phyloP scores from a whole-genome alignment of 2,113 vertebrate species.

The Sapayoa aenigma region DNA sequence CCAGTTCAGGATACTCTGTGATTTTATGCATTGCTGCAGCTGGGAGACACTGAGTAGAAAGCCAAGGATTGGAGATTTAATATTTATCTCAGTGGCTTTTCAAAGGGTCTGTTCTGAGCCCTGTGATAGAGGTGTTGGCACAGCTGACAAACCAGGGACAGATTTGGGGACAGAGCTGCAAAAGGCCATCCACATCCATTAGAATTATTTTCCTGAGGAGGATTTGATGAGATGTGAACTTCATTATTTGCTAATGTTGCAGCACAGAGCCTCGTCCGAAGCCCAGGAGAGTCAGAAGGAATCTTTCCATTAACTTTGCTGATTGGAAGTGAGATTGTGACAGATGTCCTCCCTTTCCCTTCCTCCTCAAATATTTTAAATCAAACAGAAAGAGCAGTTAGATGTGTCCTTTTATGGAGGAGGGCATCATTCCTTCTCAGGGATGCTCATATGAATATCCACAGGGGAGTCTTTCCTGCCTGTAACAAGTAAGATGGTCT shows the following conservation, averaged over 20 bases:
- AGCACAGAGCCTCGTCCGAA: conserved; percentile 4
- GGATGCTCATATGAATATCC: neutral
- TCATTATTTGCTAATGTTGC: conserved; percentile 22
- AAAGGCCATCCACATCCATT: neutral
- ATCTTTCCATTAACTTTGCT: conserved; percentile 49
- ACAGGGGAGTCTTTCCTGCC: neutral
- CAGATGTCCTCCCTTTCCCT: conserved; percentile 24
- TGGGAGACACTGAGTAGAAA: neutral
- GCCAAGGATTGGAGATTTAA: neutral
- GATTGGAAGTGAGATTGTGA: conserved; percentile 22
- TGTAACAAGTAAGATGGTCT: neutral
- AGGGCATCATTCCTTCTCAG: neutral
- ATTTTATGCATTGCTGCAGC: neutral
- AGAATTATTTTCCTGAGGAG: conserved; percentile 4
- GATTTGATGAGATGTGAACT: conserved; percentile 16
- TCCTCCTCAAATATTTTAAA: conserved; percentile 14
- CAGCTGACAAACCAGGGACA: neutral
- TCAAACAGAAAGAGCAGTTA: neutral
- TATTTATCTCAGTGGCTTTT: neutral
- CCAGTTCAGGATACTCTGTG: neutral
- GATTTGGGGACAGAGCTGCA: neutral
- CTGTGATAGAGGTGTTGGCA: neutral
- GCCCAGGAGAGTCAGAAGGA: conserved; percentile 22
- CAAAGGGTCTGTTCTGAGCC: neutral
- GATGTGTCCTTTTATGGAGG: neutral